phyloP scores from a whole-genome alignment of 2,888 invertebrate species.

The Merodon equestris region DNA sequence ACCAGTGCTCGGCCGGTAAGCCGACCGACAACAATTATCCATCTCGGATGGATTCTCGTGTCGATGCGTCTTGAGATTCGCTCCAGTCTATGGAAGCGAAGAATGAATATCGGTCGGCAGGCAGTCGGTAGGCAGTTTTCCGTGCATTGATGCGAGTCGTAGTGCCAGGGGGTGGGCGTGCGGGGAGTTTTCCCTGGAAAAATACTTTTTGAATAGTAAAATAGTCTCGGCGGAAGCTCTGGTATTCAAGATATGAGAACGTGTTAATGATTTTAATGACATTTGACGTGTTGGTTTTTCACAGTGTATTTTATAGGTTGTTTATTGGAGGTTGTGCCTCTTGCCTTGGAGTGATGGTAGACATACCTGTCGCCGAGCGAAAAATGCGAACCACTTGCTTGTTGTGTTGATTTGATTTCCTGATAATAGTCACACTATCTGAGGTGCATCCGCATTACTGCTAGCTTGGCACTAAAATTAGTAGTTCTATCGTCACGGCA shows the following conservation, averaged over 20 bases:
- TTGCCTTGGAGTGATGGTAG: conserved; percentile 5
- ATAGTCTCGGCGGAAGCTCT: conserved; percentile 69
- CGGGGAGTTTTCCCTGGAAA: conserved; percentile 68
- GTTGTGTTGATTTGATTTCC: not conserved
- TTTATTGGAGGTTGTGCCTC: too few species aligned
- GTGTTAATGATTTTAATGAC: conserved; percentile 73
- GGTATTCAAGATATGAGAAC: conserved; percentile 71
- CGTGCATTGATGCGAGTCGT: conserved; percentile 51
- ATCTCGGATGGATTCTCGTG: conserved; percentile 21
- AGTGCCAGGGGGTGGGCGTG: not conserved
- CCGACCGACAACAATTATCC: conserved; percentile 18
- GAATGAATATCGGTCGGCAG: conserved; percentile 58
- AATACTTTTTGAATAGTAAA: conserved; percentile 66
- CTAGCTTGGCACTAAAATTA: too few species aligned
- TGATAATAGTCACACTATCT: too few species aligned
- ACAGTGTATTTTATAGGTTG: too few species aligned
- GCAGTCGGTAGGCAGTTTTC: conserved; percentile 61
- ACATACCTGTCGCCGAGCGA: not conserved
- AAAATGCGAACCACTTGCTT: too few species aligned
- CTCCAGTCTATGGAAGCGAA: conserved; percentile 22
- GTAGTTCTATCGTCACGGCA: too few species aligned
- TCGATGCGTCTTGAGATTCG: conserved; percentile 43
- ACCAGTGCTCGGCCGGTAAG: conserved; percentile 10
- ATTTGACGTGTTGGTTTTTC: conserved; percentile 68
- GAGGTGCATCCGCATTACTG: too few species aligned